Base-by-base conservation (phyloP, 2,888 invertebrate species). In the Pachliopta kotzebuea region DNA sequence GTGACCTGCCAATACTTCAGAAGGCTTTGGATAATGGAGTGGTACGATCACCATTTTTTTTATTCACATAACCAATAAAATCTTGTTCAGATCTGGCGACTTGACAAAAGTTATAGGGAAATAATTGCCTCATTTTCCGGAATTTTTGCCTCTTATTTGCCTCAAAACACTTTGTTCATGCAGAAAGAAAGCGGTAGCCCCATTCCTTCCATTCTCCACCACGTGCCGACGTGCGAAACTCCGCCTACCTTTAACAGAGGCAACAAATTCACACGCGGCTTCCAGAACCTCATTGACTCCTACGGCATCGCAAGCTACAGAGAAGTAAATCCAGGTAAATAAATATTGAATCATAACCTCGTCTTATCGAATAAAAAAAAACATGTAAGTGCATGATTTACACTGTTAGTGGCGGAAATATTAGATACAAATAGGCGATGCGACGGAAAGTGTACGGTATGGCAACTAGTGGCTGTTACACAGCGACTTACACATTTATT, bases 291-390 rank as follows among this genome's bases (percentile, higher is more conserved):
- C 73, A 96, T 98, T 73, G 96, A 97, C 91, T 95, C 97, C 31
- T 98, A 98, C 84, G 98, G 97, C 75, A 94, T 97, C 61, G 96
- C 97, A 60, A 94, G 94, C 69, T 98, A 98, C 81, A 93, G 96
- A 74, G 97, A 98, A 92, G 95, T 96, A 68, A 98, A 96, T 86
- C 96, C 96, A 83, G 95, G 95, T 95, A 84, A 60, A 11, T 57
- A 20, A 37, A 37, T 45, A 18, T 7, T n/a, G n/a, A n/a, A n/a
- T n/a, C n/a, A n/a, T n/a, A n/a, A n/a, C n/a, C n/a, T n/a, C n/a
- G n/a, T n/a, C n/a, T n/a, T n/a, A n/a, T n/a, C n/a, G n/a, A n/a
- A 4, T 45, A 8, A n/a, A 11, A 7, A 4, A n/a, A 11, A 45
- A 45, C 4, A 14, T 3, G 42, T 42, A 42, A 42, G 14, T 18